Evolutionary conservation across 2,797 vertebrate species (phyloP).

Genomic region (Phataginus tricuspis): DNA sequence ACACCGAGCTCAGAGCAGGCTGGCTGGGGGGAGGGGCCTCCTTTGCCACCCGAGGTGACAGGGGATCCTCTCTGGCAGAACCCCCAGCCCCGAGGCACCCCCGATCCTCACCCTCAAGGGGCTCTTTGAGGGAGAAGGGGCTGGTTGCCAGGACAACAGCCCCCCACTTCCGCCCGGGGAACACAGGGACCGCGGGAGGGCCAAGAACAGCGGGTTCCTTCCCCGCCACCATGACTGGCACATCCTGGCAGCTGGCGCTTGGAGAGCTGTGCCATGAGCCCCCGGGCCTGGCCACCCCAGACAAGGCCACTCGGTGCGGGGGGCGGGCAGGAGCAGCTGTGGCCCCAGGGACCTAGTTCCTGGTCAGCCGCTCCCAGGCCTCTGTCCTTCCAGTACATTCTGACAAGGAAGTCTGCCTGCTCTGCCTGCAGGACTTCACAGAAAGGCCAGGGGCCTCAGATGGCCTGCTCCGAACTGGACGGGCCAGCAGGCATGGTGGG

Average conservation of each 20-base stretch:
- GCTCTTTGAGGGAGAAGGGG: not conserved
- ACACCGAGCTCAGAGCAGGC: not conserved
- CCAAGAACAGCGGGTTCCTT: slow-evolving; percentile 48
- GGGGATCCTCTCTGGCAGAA: not conserved
- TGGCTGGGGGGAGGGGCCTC: not conserved
- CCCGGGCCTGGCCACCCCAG: not conserved
- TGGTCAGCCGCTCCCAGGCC: not conserved
- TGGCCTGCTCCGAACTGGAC: not conserved
- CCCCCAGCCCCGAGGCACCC: not conserved
- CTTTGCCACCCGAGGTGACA: not conserved
- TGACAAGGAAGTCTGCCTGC: not conserved
- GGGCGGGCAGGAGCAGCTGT: not conserved
- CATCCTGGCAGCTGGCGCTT: not conserved
- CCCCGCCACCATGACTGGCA: not conserved
- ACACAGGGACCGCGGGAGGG: slow-evolving; percentile 1
- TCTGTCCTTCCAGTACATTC: not conserved
- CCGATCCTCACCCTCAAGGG: not conserved
- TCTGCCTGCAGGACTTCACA: not conserved
- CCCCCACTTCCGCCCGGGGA: not conserved
- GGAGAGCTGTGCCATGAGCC: not conserved
- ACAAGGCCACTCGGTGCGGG: not conserved
- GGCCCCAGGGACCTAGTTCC: not conserved
- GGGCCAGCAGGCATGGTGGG: not conserved
- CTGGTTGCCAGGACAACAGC: slow-evolving; percentile 14
- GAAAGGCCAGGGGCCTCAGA: not conserved